Conservation (phyloP, 1,140 invertebrate species). For the Bombus pyrosoma region DNA sequence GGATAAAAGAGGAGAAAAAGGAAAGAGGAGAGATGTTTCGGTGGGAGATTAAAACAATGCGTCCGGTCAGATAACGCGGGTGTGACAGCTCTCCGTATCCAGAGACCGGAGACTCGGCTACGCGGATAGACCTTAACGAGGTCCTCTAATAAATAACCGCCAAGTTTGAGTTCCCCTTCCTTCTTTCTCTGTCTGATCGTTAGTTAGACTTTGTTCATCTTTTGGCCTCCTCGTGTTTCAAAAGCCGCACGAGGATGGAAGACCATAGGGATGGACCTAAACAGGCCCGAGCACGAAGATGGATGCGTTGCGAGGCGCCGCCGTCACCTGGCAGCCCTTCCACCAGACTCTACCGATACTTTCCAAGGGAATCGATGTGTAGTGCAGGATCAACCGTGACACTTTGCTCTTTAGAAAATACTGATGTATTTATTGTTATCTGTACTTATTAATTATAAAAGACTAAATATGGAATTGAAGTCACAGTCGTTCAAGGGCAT, state of each 20-base stretch:
- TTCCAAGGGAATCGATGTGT: neutral
- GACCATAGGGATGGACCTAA: slow-evolving; percentile 61
- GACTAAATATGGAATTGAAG: no score
- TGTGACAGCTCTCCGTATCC: slow-evolving; percentile 70
- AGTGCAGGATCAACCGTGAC: slow-evolving; percentile 9
- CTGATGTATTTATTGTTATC: no score
- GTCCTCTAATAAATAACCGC: slow-evolving; percentile 77
- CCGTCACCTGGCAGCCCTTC: slow-evolving; percentile 77
- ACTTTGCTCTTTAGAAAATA: slow-evolving; percentile 34
- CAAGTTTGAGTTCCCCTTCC: slow-evolving; percentile 51
- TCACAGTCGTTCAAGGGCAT: no score
- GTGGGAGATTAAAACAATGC: slow-evolving; percentile 76
- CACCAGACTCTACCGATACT: slow-evolving; percentile 69
- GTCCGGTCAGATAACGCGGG: slow-evolving; percentile 71
- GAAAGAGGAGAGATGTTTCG: slow-evolving; percentile 19
- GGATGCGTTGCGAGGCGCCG: slow-evolving; percentile 80
- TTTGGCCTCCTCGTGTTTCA: slow-evolving; percentile 47
- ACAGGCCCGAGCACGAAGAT: slow-evolving; percentile 73
- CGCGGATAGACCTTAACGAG: slow-evolving; percentile 73
- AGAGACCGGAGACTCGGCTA: slow-evolving; percentile 57
- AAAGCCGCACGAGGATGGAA: slow-evolving; percentile 52
- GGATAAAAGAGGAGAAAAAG: neutral
- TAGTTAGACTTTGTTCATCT: neutral
- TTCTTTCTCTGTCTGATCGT: neutral
- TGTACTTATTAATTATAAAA: no score